Evolutionary conservation across 2,888 invertebrate species (phyloP).

Genomic region (Tribolium freemani): DNA sequence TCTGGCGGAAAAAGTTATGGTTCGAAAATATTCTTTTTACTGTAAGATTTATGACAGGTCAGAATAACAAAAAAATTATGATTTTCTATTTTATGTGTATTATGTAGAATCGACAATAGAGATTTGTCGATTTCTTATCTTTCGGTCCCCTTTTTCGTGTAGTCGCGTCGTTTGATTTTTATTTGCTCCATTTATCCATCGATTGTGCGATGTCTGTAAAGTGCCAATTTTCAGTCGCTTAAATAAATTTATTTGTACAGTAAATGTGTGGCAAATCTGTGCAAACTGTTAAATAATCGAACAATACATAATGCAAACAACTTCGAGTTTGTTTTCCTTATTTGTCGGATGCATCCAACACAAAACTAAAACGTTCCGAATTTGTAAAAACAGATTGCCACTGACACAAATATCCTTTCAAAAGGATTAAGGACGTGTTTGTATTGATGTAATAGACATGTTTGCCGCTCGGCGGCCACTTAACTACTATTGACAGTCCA

Average conservation of each 20-base stretch:
- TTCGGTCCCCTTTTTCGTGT: too few relatives aligned
- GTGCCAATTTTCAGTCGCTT: too few relatives aligned
- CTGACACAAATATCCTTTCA: conserved; percentile 30
- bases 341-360: background rate
- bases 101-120: too few relatives aligned
- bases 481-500: conserved; percentile 28
- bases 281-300: background rate
- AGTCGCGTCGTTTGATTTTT: too few relatives aligned
- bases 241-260: background rate
- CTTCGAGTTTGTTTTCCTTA: background rate
- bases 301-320: conserved; percentile 3
- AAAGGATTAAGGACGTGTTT: conserved; percentile 20
- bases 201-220: too few relatives aligned
- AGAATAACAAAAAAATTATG: background rate
- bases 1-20: background rate
- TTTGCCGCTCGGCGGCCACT: conserved; percentile 8
- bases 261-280: background rate
- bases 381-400: conserved; percentile 4
- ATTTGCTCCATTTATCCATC: too few relatives aligned
- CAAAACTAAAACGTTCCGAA: background rate
- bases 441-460: conserved; percentile 23
- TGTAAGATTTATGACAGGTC: background rate
- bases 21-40: background rate
- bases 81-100: background rate
- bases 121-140: too few relatives aligned